Base-by-base conservation (phyloP, 2,888 invertebrate genomes). In the Hermaeophaga mercurialis region DNA sequence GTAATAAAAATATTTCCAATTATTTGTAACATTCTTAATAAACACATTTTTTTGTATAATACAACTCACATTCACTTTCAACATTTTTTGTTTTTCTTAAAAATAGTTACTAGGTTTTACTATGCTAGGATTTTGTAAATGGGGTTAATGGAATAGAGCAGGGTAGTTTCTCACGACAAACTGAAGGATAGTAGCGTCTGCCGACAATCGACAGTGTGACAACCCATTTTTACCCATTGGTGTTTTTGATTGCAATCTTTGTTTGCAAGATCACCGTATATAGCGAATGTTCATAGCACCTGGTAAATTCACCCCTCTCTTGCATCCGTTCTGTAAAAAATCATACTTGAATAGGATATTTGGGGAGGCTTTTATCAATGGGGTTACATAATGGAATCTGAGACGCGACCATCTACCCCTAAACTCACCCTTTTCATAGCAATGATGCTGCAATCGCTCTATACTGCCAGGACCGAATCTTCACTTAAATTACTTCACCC, bases 311-410 rank as follows among this genome's bases (percentile, higher is more conserved):
- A 75, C 76, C 75, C 75, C 75, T 76, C 75, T 74, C 74, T 70
- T 71, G 70, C 71, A 69, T 68, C 67, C 69, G 67, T 68, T 66
- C 66, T 66, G 66, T 69, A 69, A 75, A 75, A 75, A 76, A 75
- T 75, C 73, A 75, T 73, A 75, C 73, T 75, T 75, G 74, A 75
- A 75, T 74, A 70, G 71, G 66, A 74, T 73, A 75, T 73, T 71
- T 70, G 70, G 74, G 76, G 75, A 74, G 74, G 70, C 72, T 69
- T 73, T 71, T 74, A 73, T 76, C 73, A 75, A 75, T 74, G 74
- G 75, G 73, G 74, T 75, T 72, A 73, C 73, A 76, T 77, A 76
- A 77, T 76, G 76, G 76, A 75, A 75, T 76, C 76, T 76, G 76
- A 76, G 76, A 76, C 75, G 74, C 71, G 70, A 69, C 70, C 70